These are phyloP conservation scores for Leucophenga varia DNA, from an alignment of 1,140 invertebrate species.

Conservation along the genomic window DNA sequence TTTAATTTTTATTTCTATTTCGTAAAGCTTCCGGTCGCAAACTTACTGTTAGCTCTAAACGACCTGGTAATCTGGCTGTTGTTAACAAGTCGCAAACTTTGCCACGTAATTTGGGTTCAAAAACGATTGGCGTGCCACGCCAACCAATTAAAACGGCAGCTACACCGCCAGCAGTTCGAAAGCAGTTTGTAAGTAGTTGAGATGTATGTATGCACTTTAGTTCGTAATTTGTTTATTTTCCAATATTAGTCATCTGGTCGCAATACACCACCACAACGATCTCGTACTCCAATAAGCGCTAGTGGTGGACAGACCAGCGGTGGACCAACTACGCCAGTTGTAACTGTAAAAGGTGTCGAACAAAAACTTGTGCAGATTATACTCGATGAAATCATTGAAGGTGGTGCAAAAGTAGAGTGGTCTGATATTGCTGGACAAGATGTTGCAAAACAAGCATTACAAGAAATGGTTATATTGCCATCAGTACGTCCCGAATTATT, in stretches of 20 bases:
- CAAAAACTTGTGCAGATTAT: slow-evolving; percentile 85
- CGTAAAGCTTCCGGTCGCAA: slow-evolving; percentile 66
- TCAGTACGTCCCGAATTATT: slow-evolving; percentile 94
- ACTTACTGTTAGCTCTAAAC: slow-evolving; percentile 69
- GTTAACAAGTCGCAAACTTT: slow-evolving; percentile 80
- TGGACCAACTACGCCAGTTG: slow-evolving; percentile 56
- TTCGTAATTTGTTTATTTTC: slow-evolving; percentile 9
- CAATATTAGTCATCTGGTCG: slow-evolving; percentile 58
- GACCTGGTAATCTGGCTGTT: slow-evolving; percentile 63
- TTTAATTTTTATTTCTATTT: too few relatives aligned
- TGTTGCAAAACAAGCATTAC: slow-evolving; percentile 90
- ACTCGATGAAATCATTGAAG: slow-evolving; percentile 73
- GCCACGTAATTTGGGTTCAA: slow-evolving; percentile 78
- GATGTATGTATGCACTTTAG: not conserved
- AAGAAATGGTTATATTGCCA: slow-evolving; percentile 96
- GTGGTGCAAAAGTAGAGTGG: slow-evolving; percentile 83
- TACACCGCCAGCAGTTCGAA: slow-evolving; percentile 77
- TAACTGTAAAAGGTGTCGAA: slow-evolving; percentile 75
- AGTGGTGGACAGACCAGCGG: slow-evolving; percentile 45
- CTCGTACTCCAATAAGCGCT: slow-evolving; percentile 54
- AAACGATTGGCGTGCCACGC: slow-evolving; percentile 58
- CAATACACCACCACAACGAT: slow-evolving; percentile 50
- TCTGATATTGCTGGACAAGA: slow-evolving; percentile 91
- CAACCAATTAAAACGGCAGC: slow-evolving; percentile 70
- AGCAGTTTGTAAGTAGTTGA: slow-evolving; percentile 68